Percentiles rank a stretch among this genome's conserved stretches.
phyloP scores from a whole-genome alignment of 2,888 invertebrate genomes.

The Chrysomela aeneicollis region DNA sequence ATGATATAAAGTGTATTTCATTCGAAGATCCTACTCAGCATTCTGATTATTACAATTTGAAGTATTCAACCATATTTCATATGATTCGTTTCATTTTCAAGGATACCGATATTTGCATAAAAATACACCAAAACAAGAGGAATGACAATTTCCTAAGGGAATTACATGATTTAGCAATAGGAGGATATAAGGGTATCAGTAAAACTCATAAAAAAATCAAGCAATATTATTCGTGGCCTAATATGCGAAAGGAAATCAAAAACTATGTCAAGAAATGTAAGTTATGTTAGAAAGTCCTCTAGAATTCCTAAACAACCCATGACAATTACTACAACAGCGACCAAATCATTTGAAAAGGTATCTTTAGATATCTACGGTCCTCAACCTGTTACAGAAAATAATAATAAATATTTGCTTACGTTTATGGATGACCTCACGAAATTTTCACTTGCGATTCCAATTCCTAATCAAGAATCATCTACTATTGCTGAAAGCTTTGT shows the following conservation, averaged over 20 bases:
- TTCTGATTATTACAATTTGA: too few species aligned
- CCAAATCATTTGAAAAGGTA: constrained; percentile 47
- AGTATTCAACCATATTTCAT: too few species aligned
- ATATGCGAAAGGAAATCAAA: too few species aligned
- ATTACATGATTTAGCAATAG: not conserved
- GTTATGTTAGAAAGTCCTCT: not conserved
- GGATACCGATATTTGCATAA: too few species aligned
- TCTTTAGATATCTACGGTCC: constrained; percentile 52
- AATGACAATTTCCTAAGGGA: not conserved
- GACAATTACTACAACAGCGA: constrained; percentile 11
- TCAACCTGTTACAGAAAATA: constrained; percentile 45
- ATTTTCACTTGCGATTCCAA: too few species aligned
- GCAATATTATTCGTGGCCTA: too few species aligned
- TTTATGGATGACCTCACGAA: too few species aligned
- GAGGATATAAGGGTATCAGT: not conserved
- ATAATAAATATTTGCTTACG: constrained; percentile 26
- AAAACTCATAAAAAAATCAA: not conserved
- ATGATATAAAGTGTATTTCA: too few species aligned
- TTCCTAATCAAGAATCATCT: not conserved
- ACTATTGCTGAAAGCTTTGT: not conserved
- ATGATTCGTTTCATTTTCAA: not conserved
- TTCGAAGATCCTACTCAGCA: too few species aligned
- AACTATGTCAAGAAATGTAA: not conserved
- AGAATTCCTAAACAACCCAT: not conserved
- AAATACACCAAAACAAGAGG: not conserved